These are phyloP conservation scores for Cotesia vestalis DNA, from an alignment of 1,140 invertebrate species.

Conservation along the genomic window DNA sequence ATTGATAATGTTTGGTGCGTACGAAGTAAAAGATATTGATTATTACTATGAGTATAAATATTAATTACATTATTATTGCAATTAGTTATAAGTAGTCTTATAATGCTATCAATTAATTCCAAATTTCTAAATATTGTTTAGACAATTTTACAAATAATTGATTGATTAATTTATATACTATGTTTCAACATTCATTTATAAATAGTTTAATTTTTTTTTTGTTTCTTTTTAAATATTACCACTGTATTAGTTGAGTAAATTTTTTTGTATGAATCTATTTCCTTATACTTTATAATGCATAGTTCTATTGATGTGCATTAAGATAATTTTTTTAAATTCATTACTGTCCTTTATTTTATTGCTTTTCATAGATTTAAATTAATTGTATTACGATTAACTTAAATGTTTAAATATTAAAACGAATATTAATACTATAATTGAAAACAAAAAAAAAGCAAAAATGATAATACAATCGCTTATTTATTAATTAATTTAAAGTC, in stretches of 20 bases:
- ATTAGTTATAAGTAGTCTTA: conserved; percentile 7
- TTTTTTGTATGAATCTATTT: neutral
- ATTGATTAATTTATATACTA: conserved; percentile 15
- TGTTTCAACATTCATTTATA: neutral
- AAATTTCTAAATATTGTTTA: neutral
- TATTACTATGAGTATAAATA: neutral
- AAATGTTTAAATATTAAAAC: no score
- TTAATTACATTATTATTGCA: neutral
- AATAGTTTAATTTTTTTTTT: no score
- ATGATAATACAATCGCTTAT: no score
- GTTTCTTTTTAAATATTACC: neutral
- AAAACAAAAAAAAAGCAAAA: no score
- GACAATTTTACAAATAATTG: conserved; percentile 5
- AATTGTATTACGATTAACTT: no score
- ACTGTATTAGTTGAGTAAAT: neutral
- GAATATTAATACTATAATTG: no score
- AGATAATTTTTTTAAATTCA: no score
- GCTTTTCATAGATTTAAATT: no score
- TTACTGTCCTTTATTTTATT: no score
- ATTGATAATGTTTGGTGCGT: conserved; percentile 9
- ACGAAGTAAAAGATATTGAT: conserved; percentile 12
- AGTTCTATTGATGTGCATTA: neutral
- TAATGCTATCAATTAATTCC: conserved; percentile 14
- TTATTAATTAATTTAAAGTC: no score
- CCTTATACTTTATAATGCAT: neutral